phyloP scores from a whole-genome alignment of 1,140 invertebrate genomes.

The Nephila pilipes region DNA sequence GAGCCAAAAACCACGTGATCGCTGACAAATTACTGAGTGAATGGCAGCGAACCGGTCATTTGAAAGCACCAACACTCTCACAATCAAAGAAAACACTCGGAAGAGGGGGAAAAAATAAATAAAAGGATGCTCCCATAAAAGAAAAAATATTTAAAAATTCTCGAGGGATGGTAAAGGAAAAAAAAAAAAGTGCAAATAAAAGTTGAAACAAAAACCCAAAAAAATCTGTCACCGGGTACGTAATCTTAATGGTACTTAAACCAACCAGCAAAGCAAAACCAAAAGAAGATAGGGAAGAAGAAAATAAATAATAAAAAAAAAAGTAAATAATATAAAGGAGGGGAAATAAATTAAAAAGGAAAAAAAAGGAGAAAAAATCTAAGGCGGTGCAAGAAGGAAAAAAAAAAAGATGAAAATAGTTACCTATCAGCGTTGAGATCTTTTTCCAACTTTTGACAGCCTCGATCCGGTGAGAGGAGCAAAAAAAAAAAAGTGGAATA shows the following conservation, averaged over 20 bases:
- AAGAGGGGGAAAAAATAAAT: too few relatives aligned
- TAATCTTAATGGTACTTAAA: slow-evolving; percentile 72
- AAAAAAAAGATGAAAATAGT: slow-evolving; percentile 61
- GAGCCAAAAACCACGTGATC: not conserved
- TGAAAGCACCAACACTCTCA: slow-evolving; percentile 5
- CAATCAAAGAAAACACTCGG: not conserved
- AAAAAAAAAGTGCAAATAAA: not conserved
- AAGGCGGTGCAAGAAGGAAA: not conserved
- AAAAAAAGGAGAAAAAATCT: not conserved
- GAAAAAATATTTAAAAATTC: not conserved
- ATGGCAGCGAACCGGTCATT: slow-evolving; percentile 39
- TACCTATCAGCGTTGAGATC: slow-evolving; percentile 70
- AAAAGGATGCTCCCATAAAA: not conserved
- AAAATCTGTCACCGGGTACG: slow-evolving; percentile 54
- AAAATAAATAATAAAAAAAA: not conserved
- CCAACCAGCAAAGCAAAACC: slow-evolving; percentile 56
- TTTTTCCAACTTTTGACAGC: slow-evolving; percentile 71
- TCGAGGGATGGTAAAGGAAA: not conserved
- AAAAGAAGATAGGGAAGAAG: not conserved
- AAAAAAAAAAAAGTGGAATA: slow-evolving; percentile 14
- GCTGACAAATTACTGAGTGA: slow-evolving; percentile 50
- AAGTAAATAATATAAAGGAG: slow-evolving; percentile 11
- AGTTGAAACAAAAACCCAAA: slow-evolving; percentile 7
- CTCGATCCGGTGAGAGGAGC: not conserved
- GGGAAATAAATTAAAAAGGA: not conserved